A percentile compares a stretch with the other conserved stretches of the same genome.
phyloP scores from a whole-genome alignment of 2,113 vertebrate species.

The Dascyllus trimaculatus region DNA sequence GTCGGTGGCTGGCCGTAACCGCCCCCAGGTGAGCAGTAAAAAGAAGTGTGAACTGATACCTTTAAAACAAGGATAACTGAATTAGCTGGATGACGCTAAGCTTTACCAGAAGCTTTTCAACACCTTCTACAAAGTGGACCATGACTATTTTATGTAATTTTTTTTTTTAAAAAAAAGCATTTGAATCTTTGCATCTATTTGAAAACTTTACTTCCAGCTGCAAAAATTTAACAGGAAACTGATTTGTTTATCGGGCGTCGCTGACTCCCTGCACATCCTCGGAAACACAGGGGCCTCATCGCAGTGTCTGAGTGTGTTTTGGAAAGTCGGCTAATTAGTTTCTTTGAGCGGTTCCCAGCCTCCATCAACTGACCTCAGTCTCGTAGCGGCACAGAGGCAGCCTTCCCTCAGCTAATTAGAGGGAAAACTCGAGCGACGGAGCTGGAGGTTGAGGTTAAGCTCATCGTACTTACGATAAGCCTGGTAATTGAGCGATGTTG shows the following conservation, averaged over 20 bases:
- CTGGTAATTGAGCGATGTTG: conserved; percentile 62
- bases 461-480: conserved; percentile 69
- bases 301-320: conserved; percentile 49
- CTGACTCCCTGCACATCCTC: conserved; percentile 38
- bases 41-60: conserved; percentile 59
- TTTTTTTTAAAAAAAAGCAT: too few relatives aligned
- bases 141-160: conserved; percentile 7
- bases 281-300: neutral
- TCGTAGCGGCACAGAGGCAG: conserved; percentile 36
- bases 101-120: conserved; percentile 45
- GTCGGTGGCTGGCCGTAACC: conserved; percentile 25
- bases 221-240: conserved; percentile 45
- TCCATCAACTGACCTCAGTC: conserved; percentile 68
- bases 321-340: conserved; percentile 72
- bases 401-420: conserved; percentile 71
- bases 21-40: conserved; percentile 70
- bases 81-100: conserved; percentile 53
- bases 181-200: conserved; percentile 7
- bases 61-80: conserved; percentile 60
- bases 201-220: neutral
- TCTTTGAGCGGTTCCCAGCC: conserved; percentile 64
- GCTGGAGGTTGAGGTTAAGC: conserved; percentile 74
- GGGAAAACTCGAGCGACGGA: conserved; percentile 54
- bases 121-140: conserved; percentile 30
- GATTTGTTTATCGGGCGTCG: conserved; percentile 53